A percentile compares a stretch with the other conserved stretches of the same genome.
phyloP scores from a whole-genome alignment of 1,140 invertebrate species.

The Plectrocnemia conspersa region DNA sequence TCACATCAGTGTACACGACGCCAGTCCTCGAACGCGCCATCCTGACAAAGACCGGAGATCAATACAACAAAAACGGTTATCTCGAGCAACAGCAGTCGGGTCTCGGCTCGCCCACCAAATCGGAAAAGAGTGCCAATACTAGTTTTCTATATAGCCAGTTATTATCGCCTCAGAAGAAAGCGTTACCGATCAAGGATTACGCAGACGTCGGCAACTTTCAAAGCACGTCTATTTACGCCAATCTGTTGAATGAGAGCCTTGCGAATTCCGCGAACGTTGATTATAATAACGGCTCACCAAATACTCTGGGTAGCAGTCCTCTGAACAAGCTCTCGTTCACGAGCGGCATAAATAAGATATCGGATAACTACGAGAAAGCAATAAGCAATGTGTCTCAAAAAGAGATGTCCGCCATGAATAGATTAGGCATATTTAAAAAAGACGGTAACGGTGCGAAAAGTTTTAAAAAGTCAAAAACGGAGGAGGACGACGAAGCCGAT shows the following conservation, averaged over 20 bases:
- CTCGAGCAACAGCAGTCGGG: conserved; percentile 38
- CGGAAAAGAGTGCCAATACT: conserved; percentile 39
- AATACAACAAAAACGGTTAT: conserved; percentile 39
- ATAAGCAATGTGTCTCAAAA: conserved; percentile 45
- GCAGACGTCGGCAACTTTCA: conserved; percentile 12
- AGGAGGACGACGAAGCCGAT: conserved; percentile 51
- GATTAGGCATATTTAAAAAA: conserved; percentile 47
- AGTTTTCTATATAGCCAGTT: conserved; percentile 50
- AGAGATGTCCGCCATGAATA: conserved; percentile 42
- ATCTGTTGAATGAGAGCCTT: conserved; percentile 38
- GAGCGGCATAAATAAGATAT: conserved; percentile 49
- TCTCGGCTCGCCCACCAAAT: conserved; percentile 40
- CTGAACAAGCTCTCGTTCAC: conserved; percentile 37
- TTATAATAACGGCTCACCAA: conserved; percentile 39
- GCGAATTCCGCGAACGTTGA: conserved; percentile 27
- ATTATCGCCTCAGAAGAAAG: conserved; percentile 37
- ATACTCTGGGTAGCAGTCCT: conserved; percentile 31
- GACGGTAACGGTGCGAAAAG: conserved; percentile 32
- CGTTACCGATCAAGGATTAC: not conserved
- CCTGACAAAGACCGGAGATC: conserved; percentile 38
- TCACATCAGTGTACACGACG: conserved; percentile 47
- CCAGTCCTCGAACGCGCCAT: conserved; percentile 35
- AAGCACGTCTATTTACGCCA: conserved; percentile 16
- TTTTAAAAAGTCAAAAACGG: conserved; percentile 31
- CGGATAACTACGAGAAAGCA: conserved; percentile 49